Evolutionary conservation across 2,888 invertebrate species (phyloP).

Genomic region (Caenorhabditis sp.): DNA sequence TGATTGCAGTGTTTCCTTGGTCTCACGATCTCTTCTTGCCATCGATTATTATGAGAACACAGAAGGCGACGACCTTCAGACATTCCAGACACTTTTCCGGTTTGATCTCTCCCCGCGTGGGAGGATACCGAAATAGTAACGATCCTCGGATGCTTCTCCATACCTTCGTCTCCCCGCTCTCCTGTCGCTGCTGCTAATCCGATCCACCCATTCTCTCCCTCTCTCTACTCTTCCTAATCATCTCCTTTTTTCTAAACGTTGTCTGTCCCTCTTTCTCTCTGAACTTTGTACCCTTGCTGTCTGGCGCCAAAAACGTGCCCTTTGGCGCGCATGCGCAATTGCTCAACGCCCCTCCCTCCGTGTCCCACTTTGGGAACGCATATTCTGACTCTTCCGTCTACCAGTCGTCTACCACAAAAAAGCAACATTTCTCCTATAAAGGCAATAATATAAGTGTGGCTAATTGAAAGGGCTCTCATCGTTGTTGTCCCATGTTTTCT

Average conservation of each 20-base stretch:
- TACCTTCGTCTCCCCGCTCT: neutral
- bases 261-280: neutral
- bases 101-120: neutral
- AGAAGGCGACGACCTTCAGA: slow-evolving; percentile 1
- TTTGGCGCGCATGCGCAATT: neutral
- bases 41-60: neutral
- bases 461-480: neutral
- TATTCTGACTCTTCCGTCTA: too few species aligned
- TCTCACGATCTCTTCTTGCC: neutral
- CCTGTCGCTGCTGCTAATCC: neutral
- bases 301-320: neutral
- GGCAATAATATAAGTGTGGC: neutral
- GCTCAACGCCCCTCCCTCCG: neutral
- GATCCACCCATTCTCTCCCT: neutral
- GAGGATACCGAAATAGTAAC: neutral
- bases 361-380: too few species aligned
- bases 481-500: slow-evolving; percentile 43
- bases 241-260: neutral
- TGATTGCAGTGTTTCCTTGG: slow-evolving; percentile 9
- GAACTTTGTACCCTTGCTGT: slow-evolving; percentile 16
- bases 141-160: neutral
- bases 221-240: slow-evolving; percentile 2
- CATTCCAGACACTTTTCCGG: slow-evolving; percentile 16
- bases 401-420: too few species aligned
- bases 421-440: too few species aligned